Evolutionary conservation across 2,888 invertebrate species (phyloP).

Genomic region (Neria commutata): DNA sequence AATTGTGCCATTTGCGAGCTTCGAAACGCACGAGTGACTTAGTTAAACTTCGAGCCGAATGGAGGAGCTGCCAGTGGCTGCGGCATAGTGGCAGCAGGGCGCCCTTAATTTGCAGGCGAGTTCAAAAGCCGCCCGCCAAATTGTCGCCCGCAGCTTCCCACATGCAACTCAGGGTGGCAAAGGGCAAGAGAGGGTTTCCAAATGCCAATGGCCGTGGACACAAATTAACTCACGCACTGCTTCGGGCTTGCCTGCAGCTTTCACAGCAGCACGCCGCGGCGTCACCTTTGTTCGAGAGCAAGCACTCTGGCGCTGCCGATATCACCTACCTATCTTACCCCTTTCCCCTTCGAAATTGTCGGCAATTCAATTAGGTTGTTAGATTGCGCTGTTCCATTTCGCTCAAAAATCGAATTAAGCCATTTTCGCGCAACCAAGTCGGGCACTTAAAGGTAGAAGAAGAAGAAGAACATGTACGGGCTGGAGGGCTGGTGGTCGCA

Average conservation of each 20-base stretch:
- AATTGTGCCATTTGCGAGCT: conserved; percentile 50
- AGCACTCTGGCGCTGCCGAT: not conserved
- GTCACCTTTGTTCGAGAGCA: conserved; percentile 32
- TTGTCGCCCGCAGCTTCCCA: too few relatives aligned
- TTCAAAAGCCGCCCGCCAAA: conserved; percentile 49
- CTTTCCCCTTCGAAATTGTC: conserved; percentile 42
- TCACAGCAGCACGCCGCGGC: not conserved
- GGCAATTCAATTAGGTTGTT: conserved; percentile 47
- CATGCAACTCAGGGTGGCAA: too few relatives aligned
- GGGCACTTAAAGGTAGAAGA: too few relatives aligned
- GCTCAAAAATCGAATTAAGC: conserved; percentile 20
- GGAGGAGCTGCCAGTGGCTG: not conserved
- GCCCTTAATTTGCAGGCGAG: conserved; percentile 39
- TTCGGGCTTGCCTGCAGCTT: not conserved
- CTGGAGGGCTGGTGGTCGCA: not conserved
- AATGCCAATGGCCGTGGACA: not conserved
- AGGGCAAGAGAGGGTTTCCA: too few relatives aligned
- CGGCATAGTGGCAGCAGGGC: conserved; percentile 4
- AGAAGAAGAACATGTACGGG: not conserved
- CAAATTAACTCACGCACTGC: not conserved
- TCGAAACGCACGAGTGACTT: conserved; percentile 54
- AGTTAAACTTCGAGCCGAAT: conserved; percentile 52
- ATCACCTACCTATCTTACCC: not conserved
- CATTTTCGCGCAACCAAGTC: conserved; percentile 10
- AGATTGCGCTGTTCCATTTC: not conserved